These are phyloP conservation scores for Zelleria hepariella DNA, from an alignment of 2,888 invertebrate species.

Conservation along the genomic window DNA sequence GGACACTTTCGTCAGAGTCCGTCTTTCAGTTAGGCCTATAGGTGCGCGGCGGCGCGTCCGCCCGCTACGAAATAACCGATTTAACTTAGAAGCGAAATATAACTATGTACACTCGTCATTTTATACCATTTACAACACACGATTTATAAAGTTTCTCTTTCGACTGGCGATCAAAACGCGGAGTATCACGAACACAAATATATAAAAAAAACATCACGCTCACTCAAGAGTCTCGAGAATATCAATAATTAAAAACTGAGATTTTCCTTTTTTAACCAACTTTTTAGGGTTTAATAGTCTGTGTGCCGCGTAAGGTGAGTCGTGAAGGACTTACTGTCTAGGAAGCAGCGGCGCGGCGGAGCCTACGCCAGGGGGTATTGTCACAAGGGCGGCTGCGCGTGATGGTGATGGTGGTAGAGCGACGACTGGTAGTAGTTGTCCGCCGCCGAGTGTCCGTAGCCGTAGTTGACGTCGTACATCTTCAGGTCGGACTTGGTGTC, in stretches of 20 bases:
- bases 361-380: slow-evolving; percentile 91
- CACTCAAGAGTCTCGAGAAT: slow-evolving; percentile 54
- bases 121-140: slow-evolving; percentile 50
- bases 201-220: slow-evolving; percentile 39
- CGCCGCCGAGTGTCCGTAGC: slow-evolving; percentile 72
- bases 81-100: slow-evolving; percentile 30
- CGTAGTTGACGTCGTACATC: slow-evolving; percentile 87
- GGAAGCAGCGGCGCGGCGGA: slow-evolving; percentile 21
- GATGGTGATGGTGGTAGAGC: slow-evolving; percentile 73
- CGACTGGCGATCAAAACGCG: slow-evolving; percentile 20
- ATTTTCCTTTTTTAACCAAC: slow-evolving; percentile 20
- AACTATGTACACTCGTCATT: slow-evolving; percentile 13
- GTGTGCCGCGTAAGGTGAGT: background rate
- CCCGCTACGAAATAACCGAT: background rate
- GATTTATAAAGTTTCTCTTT: background rate
- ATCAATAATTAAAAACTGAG: slow-evolving; percentile 39
- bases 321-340: slow-evolving; percentile 6
- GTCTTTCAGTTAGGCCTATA: slow-evolving; percentile 28
- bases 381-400: slow-evolving; percentile 89
- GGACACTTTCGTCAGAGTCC: slow-evolving; percentile 56
- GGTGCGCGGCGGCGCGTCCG: slow-evolving; percentile 30
- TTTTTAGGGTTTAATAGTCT: background rate
- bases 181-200: slow-evolving; percentile 57
- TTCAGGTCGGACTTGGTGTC: slow-evolving; percentile 92
- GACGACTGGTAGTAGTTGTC: slow-evolving; percentile 88